Evolutionary conservation across 2,797 vertebrate genomes (phyloP), one percentile per base, ranked within the genome.

Genomic region (Gymnothorax javanicus): DNA sequence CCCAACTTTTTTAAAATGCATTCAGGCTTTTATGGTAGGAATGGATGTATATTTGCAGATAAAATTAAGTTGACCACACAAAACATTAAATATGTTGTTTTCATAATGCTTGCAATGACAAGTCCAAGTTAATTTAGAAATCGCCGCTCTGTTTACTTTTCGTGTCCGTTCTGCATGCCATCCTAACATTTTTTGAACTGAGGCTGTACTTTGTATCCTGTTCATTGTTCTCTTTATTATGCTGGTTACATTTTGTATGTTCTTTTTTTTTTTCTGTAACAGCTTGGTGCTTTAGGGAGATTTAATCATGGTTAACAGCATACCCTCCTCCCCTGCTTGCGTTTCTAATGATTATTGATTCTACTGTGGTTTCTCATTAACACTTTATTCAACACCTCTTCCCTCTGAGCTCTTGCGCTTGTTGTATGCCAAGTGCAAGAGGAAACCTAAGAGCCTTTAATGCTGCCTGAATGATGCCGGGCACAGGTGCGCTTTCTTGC

Each of bases 301-400:
- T 87, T 67, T 87, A 85, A 81, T 85, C 87, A 57, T 50, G 73
- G 59, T 84, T 33, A 79, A 60, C 83, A 54, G 52, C 59, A 64
- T 20, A 12, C 69, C 56, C 58, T 75, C 64, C 84, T 85, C 84
- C 54, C 86, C 25, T 73, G 6, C 27, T n/a, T 27, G 20, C 82
- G 11, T 79, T 83, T 62, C 54, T 88, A 88, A 84, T 86, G 73
- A 82, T 82, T 86, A 88, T 88, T 57, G 87, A 88, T 84, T 88
- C 25, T 7, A 56, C 79, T 57, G 58, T 86, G 62, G 62, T 50
- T 64, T 86, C 87, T 88, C 59, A 85, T 88, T 88, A 86, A 59
- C 82, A 62, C 82, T 84, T 77, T 33, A 58, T 58, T 57, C 69
- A 13, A 20, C 69, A 20, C 71, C 82, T 52, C 67, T 85, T 50